A percentile compares a stretch with the other conserved stretches of the same genome.
These are phyloP conservation scores for Sebastes vulpes DNA, from an alignment of 2,797 vertebrate species.

Conservation along the genomic window DNA sequence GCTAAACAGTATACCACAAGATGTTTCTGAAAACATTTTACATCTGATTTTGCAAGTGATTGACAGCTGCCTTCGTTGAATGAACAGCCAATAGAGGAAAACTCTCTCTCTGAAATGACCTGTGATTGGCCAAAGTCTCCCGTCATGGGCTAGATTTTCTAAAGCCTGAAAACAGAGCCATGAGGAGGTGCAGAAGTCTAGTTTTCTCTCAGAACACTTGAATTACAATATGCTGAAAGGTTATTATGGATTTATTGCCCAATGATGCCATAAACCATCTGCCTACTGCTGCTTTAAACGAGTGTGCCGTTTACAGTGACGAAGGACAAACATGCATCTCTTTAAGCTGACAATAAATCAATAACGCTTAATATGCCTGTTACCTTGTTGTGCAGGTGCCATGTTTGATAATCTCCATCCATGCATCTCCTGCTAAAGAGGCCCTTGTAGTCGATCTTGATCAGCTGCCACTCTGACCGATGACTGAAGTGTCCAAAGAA, in stretches of 20 bases:
- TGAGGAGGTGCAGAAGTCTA: neutral
- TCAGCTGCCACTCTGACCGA: slow-evolving; percentile 96
- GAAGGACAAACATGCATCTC: slow-evolving; percentile 3
- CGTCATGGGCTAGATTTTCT: no score
- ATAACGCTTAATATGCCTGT: slow-evolving; percentile 42
- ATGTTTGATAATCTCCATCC: slow-evolving; percentile 95
- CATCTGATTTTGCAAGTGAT: no score
- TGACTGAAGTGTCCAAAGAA: slow-evolving; percentile 97
- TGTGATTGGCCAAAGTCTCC: no score
- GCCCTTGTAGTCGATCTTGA: slow-evolving; percentile 96
- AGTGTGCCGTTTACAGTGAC: slow-evolving; percentile 23
- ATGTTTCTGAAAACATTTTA: no score
- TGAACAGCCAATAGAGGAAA: no score
- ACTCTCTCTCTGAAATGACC: no score
- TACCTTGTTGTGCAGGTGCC: slow-evolving; percentile 97
- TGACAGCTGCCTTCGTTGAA: neutral
- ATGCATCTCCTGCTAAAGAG: slow-evolving; percentile 91
- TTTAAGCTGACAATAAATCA: slow-evolving; percentile 38
- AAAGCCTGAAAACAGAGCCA: no score
- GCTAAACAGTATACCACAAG: no score
- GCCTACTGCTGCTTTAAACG: neutral
- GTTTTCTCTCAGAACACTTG: neutral
- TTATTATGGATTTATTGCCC: neutral
- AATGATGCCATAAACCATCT: neutral
- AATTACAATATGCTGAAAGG: neutral